Conservation (phyloP, 2,113 vertebrate species). For the Melanocharis versteri region DNA sequence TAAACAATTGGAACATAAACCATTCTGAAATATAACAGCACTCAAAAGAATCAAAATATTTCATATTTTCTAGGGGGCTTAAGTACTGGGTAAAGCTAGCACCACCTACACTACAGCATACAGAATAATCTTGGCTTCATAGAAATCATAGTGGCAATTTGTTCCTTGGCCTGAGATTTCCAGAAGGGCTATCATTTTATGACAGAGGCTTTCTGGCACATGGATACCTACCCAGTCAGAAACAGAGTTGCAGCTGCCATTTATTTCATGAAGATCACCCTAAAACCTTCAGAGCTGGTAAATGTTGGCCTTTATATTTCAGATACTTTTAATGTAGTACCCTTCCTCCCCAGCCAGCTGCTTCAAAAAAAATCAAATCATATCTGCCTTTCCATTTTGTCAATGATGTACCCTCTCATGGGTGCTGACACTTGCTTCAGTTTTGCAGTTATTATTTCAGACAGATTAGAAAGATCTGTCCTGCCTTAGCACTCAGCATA, state of each 20-base stretch:
- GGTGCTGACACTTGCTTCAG: not conserved
- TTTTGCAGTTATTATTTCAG: not conserved
- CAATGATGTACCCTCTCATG: not conserved
- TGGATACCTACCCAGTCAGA: not conserved
- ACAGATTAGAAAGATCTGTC: not conserved
- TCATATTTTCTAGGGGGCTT: not conserved
- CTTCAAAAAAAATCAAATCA: not conserved
- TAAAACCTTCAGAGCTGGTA: not conserved
- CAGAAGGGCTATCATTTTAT: not conserved
- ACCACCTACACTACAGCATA: not conserved
- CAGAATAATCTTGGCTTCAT: not conserved
- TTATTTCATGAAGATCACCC: not conserved
- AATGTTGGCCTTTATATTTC: not conserved
- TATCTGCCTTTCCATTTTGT: not conserved
- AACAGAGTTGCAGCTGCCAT: not conserved
- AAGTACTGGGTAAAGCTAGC: not conserved
- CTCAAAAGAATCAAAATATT: conserved; percentile 21
- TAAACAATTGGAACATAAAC: not conserved
- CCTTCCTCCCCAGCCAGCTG: not conserved
- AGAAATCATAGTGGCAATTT: not conserved
- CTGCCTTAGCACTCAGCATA: not conserved
- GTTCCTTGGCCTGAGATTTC: not conserved
- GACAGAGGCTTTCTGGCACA: not conserved
- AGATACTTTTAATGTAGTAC: not conserved
- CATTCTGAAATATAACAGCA: not conserved